A percentile compares a stretch with the other conserved stretches of the same genome.
Conservation (phyloP, 2,113 vertebrate genomes). For the Mandrillus leucophaeus region DNA sequence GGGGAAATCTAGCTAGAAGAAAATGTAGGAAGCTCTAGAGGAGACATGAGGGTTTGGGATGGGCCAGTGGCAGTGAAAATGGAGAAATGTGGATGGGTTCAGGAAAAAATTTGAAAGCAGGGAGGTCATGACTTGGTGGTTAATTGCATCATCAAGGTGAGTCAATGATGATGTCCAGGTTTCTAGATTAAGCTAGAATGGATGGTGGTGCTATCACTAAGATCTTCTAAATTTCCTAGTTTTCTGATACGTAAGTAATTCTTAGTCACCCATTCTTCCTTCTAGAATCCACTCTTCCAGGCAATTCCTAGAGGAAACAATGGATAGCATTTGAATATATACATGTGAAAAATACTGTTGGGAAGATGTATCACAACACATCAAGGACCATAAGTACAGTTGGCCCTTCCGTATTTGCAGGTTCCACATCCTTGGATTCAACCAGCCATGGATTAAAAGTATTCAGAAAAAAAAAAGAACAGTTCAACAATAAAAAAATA, state of each 20-base stretch:
- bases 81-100: background rate
- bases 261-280: background rate
- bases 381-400: background rate
- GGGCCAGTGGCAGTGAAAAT: background rate
- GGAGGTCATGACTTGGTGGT: background rate
- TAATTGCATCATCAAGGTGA: background rate
- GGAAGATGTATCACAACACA: background rate
- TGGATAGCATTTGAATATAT: background rate
- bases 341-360: background rate
- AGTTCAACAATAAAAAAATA: background rate
- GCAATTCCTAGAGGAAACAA: background rate
- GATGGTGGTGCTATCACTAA: background rate
- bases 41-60: background rate
- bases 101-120: background rate
- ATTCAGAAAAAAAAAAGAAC: background rate
- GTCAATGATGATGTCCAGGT: background rate
- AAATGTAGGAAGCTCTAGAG: background rate
- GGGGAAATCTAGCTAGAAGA: background rate
- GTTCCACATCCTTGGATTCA: background rate
- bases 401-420: background rate
- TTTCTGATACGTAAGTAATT: background rate
- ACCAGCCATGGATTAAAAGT: background rate
- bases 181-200: background rate
- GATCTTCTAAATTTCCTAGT: background rate
- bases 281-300: background rate